Conservation (phyloP, 2,888 invertebrate species). For the Glomeris marginata region DNA sequence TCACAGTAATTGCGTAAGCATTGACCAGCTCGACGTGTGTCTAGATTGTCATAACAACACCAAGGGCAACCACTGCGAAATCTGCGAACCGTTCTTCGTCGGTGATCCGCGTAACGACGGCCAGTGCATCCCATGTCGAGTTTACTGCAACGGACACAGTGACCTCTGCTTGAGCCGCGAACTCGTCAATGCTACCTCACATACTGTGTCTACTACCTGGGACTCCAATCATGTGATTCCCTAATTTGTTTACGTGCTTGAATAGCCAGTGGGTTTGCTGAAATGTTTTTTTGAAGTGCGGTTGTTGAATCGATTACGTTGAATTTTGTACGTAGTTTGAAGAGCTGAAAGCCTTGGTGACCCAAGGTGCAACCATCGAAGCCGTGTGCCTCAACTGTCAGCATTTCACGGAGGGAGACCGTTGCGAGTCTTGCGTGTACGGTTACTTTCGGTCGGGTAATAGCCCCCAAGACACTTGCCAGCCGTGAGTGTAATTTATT, state of each 20-base stretch:
- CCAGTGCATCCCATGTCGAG: slow-evolving; percentile 70
- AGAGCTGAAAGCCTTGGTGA: slow-evolving; percentile 18
- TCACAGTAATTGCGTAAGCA: slow-evolving; percentile 79
- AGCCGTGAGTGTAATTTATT: slow-evolving; percentile 41
- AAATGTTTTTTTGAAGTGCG: background rate
- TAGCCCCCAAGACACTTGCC: slow-evolving; percentile 56
- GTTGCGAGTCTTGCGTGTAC: slow-evolving; percentile 62
- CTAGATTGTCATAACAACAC: slow-evolving; percentile 80
- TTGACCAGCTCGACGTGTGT: slow-evolving; percentile 66
- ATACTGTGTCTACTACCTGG: slow-evolving; percentile 5
- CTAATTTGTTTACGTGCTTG: no score
- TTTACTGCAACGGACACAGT: slow-evolving; percentile 81
- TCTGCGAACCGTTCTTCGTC: slow-evolving; percentile 77
- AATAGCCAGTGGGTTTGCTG: no score
- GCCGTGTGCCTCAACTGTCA: slow-evolving; percentile 73
- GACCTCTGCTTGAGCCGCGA: slow-evolving; percentile 43
- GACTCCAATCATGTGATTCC: background rate
- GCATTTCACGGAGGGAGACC: slow-evolving; percentile 63
- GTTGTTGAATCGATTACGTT: slow-evolving; percentile 30
- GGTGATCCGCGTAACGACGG: slow-evolving; percentile 72
- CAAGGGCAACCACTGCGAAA: slow-evolving; percentile 74
- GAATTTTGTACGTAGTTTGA: slow-evolving; percentile 19
- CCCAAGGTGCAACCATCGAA: slow-evolving; percentile 31
- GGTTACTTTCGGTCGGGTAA: slow-evolving; percentile 47
- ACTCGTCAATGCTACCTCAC: slow-evolving; percentile 9